A percentile compares a stretch with the other conserved stretches of the same genome.
Conservation (phyloP, 2,888 invertebrate species). For the Strigamia maritima region DNA sequence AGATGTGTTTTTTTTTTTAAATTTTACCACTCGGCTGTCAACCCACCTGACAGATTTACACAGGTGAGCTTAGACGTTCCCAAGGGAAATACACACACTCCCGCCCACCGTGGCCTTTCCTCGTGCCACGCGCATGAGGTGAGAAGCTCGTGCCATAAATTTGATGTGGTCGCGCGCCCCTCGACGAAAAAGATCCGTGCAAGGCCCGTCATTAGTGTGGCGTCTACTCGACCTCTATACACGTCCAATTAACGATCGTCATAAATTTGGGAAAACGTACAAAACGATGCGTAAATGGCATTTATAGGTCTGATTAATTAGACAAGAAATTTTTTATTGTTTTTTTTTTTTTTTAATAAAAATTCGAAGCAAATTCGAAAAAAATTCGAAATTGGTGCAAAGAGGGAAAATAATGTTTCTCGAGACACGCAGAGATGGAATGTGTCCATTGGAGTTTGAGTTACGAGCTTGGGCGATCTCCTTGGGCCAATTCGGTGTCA, state of each 20-base stretch:
- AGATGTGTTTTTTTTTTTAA: neutral
- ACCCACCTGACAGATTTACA: neutral
- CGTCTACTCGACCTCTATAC: neutral
- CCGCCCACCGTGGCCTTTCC: conserved; percentile 27
- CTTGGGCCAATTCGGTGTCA: conserved; percentile 13
- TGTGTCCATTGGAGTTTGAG: conserved; percentile 7
- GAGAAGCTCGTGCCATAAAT: conserved; percentile 29
- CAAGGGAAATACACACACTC: conserved; percentile 27
- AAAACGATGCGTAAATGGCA: neutral
- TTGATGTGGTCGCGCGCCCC: conserved; percentile 27
- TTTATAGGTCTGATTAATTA: neutral
- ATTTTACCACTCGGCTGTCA: neutral
- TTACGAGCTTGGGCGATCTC: conserved; percentile 13
- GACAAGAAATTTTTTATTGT: neutral
- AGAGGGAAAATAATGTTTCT: neutral
- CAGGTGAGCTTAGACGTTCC: conserved; percentile 22
- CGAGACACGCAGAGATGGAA: neutral
- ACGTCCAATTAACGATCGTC: conserved; percentile 8
- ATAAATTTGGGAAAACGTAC: neutral
- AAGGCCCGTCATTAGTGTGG: conserved; percentile 1
- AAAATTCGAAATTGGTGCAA: neutral
- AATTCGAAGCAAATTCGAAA: no score
- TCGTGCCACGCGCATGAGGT: conserved; percentile 27
- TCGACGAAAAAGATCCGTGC: conserved; percentile 20
- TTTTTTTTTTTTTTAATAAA: no score